Base-by-base conservation (phyloP, 2,797 vertebrate species). In the Enteromius fasciolatus region DNA sequence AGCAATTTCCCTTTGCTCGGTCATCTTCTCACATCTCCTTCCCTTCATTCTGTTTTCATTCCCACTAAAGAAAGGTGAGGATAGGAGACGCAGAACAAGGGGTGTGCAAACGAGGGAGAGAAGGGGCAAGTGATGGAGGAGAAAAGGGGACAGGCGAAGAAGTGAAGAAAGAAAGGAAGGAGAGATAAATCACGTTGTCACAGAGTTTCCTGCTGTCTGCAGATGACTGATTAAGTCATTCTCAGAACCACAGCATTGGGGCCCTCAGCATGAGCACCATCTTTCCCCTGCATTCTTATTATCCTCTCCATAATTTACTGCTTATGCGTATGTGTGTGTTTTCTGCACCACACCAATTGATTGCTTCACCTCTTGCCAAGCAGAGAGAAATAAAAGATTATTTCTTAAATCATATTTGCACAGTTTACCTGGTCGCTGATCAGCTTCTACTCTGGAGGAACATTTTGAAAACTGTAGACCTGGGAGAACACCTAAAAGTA, bases 171-270 rank as follows among this genome's bases (percentile, higher is more conserved):
- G 28, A 76, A 63, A 64, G 79, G 85, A 90, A 89, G 52, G 67
- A 80, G 33, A 84, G 84, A 91, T 89, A 89, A 92, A 94, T 93
- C 90, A 91, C 87, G 83, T 88, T 90, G 90, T 88, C 89, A 91
- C 85, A 86, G 87, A 90, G 90, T 90, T 92, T 93, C 90, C 87
- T 93, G 87, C 85, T 88, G 88, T 86, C 88, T 88, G 91, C 90
- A 92, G 91, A 91, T 92, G 93, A 94, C 93, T 93, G 93, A 94
- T 94, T 94, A 91, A 94, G 93, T 92, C 92, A 93, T 93, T 92
- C 92, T 89, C 91, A 87, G 89, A 90, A 88, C 88, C 76, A 63
- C 79, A 74, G 86, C 83, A 72, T 78, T 75, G 64, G 76, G 84
- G 77, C 87, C 79, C 84, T 87, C 76, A 87, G 84, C 84, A 66